Conservation (phyloP, 2,797 vertebrate species). For the Epinephelus awoara region DNA sequence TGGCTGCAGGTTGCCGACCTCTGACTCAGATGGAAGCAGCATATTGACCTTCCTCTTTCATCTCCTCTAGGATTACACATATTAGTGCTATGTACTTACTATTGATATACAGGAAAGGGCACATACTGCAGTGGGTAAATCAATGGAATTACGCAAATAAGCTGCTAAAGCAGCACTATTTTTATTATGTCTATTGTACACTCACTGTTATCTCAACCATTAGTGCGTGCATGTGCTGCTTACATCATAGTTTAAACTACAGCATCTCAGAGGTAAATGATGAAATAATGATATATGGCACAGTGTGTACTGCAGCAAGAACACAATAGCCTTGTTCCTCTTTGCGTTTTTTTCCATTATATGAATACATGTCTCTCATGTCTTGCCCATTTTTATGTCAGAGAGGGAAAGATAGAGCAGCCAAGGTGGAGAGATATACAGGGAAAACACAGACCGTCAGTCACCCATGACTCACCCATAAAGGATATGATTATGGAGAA, state of each 20-base stretch:
- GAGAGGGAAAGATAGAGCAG: background rate
- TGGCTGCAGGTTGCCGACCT: too few relatives aligned
- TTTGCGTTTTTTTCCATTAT: slow-evolving; percentile 14
- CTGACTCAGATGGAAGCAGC: too few relatives aligned
- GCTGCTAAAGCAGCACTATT: background rate
- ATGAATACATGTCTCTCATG: background rate
- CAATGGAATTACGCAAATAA: background rate
- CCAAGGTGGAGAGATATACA: slow-evolving; percentile 9
- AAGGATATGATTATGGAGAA: slow-evolving; percentile 49
- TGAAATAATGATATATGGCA: background rate
- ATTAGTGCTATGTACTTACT: too few relatives aligned
- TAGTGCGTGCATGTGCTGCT: background rate
- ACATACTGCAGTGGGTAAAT: slow-evolving; percentile 3
- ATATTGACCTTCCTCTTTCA: too few relatives aligned
- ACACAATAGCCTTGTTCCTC: slow-evolving; percentile 23
- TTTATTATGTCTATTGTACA: background rate
- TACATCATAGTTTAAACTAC: slow-evolving; percentile 26
- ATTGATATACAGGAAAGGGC: background rate
- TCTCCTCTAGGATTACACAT: background rate
- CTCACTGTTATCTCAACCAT: background rate
- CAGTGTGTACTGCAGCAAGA: background rate
- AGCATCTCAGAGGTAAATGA: slow-evolving; percentile 5
- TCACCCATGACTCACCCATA: slow-evolving; percentile 60
- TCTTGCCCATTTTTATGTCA: background rate
- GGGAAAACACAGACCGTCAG: slow-evolving; percentile 7